Evolutionary conservation across 2,888 invertebrate species (phyloP), one percentile per base, ranked within the genome.

Genomic region (Tridacna gigas): DNA sequence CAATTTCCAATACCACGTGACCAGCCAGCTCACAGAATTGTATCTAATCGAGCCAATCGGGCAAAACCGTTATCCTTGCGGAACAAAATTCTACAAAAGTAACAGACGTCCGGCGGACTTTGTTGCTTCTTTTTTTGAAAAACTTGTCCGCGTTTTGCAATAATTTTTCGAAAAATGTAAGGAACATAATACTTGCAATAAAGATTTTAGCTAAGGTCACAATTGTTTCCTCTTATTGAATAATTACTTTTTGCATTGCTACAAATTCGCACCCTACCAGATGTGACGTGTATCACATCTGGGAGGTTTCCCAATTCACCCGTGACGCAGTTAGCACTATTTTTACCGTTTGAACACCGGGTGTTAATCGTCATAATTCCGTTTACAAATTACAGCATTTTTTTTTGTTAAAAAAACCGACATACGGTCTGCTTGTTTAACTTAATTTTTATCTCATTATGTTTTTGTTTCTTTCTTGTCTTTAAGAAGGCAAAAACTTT

Each of bases 1-100:
- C 79, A 77, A 83, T 82, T 77, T 82, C 82, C 71, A 82, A 77
- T 76, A 78, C 80, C 90, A 90, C 90, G 90, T 90, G 90, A 82
- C 67, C 48, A 71, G 45, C 71, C 69, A 20, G 51, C 71, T 71
- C 71, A 71, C 71, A 71, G 71, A 71, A 48, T 51, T 71, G 71
- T 71, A 71, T 71, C 71, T 71, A 71, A 71, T 71, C 71, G 71
- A 71, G 51, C 71, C 71, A 71, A 71, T 71, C n/a, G 71, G 71
- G 71, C 71, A 26, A 25, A 51, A 26, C 71, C 71, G 71, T 71
- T 71, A 71, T 71, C 71, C 71, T 48, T 25, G 25, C 15, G 51
- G 71, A 26, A 71, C 48, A 48, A 51, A 71, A 71, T 51, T 71
- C 26, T 25, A 48, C 28, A 71, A n/a, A 48, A 37, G 20, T 51